Evolutionary conservation across 1,140 invertebrate genomes (phyloP).

Genomic region (Thaumetopoea pityocampa): DNA sequence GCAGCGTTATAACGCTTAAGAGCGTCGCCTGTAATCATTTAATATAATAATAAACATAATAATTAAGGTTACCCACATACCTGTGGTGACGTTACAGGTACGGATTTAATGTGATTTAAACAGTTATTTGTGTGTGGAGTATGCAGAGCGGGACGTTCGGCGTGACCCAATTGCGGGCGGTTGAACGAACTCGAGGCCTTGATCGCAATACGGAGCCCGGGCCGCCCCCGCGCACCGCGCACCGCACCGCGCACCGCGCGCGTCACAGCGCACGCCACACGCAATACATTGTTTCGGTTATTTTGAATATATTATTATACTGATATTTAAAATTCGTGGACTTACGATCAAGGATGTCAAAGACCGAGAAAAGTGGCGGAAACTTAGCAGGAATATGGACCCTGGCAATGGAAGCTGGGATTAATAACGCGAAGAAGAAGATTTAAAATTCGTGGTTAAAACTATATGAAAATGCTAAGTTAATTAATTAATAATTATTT

Average conservation of each 20-base stretch:
- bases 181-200: conserved; percentile 70
- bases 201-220: conserved; percentile 61
- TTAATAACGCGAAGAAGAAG: too few species aligned
- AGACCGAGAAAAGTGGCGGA: too few species aligned
- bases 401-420: too few species aligned
- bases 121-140: conserved; percentile 62
- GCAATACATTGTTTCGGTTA: conserved; percentile 44
- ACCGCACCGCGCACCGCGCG: conserved; percentile 22
- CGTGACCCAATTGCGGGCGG: conserved; percentile 62
- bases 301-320: too few species aligned
- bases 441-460: too few species aligned
- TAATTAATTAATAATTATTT: too few species aligned
- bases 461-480: too few species aligned
- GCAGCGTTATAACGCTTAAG: background rate
- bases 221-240: conserved; percentile 18
- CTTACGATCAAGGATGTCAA: too few species aligned
- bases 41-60: conserved; percentile 15
- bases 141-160: conserved; percentile 40
- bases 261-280: conserved; percentile 35
- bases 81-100: conserved; percentile 35
- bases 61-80: conserved; percentile 29
- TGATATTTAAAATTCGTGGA: conserved; percentile 23
- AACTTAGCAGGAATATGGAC: too few species aligned
- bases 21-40: conserved; percentile 3
- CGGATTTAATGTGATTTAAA: conserved; percentile 62